Evolutionary conservation across 2,113 vertebrate species (phyloP).

Genomic region (Elgaria multicarinata): DNA sequence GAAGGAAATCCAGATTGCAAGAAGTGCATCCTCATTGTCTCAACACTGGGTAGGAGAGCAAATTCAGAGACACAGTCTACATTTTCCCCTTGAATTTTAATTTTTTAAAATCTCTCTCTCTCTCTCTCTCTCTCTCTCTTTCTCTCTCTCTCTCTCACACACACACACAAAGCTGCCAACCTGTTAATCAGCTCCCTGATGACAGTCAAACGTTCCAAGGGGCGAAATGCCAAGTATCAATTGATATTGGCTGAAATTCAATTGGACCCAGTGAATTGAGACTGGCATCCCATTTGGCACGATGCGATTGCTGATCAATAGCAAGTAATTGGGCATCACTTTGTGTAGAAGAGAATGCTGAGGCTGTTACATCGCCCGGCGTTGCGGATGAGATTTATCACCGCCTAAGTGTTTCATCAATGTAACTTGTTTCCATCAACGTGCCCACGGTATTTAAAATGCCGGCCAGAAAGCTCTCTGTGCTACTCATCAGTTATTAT

Average conservation of each 20-base stretch:
- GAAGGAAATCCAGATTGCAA: conserved; percentile 44
- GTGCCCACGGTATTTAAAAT: conserved; percentile 58
- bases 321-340: conserved; percentile 76
- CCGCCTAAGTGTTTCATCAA: conserved; percentile 76
- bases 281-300: conserved; percentile 65
- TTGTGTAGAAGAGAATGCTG: conserved; percentile 66
- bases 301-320: conserved; percentile 78
- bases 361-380: conserved; percentile 64
- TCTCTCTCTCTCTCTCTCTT: conserved; percentile 31
- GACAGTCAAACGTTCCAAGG: conserved; percentile 77
- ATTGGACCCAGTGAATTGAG: conserved; percentile 76
- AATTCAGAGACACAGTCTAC: conserved; percentile 62
- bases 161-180: conserved; percentile 72
- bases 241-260: conserved; percentile 79
- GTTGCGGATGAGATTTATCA: conserved; percentile 80
- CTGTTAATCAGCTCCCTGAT: conserved; percentile 77
- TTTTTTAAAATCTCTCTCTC: conserved; percentile 6
- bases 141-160: conserved; percentile 36
- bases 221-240: conserved; percentile 76
- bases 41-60: conserved; percentile 53
- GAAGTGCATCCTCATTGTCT: conserved; percentile 18
- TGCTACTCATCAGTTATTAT: conserved; percentile 56
- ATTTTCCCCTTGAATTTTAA: conserved; percentile 53
- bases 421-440: conserved; percentile 75
- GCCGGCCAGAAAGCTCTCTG: conserved; percentile 48